Evolutionary conservation across 2,888 invertebrate genomes (phyloP).

Genomic region (Sinodicranocentrus sp.): DNA sequence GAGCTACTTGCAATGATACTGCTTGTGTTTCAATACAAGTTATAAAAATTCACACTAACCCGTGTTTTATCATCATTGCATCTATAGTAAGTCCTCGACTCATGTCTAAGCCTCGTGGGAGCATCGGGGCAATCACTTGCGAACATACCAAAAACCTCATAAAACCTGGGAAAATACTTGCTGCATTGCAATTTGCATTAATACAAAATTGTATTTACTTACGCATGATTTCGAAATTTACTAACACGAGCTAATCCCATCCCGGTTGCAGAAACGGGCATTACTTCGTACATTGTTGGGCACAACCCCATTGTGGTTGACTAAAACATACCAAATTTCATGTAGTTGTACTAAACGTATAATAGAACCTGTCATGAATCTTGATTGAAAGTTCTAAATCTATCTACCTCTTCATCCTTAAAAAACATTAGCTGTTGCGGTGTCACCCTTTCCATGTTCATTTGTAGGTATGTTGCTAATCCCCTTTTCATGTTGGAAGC

Average conservation of each 20-base stretch:
- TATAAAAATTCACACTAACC: too few relatives aligned
- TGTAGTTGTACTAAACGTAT: background rate
- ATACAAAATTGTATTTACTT: background rate
- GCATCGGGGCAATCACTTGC: constrained; percentile 73
- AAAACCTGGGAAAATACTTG: background rate
- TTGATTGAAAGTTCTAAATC: background rate
- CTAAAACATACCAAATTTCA: constrained; percentile 37
- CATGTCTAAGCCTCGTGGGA: constrained; percentile 68
- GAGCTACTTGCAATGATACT: background rate
- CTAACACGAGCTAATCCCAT: constrained; percentile 65
- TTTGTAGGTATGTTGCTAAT: constrained; percentile 73
- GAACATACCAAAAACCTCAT: background rate
- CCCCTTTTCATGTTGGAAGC: constrained; percentile 76
- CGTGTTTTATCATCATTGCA: constrained; percentile 71
- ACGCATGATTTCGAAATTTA: constrained; percentile 76
- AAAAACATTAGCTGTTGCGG: constrained; percentile 67
- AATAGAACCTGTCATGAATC: too few relatives aligned
- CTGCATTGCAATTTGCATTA: too few relatives aligned
- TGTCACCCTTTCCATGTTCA: constrained; percentile 68
- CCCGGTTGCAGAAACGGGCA: constrained; percentile 68
- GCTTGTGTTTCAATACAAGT: too few relatives aligned
- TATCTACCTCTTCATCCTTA: constrained; percentile 67
- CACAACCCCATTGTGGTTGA: constrained; percentile 75
- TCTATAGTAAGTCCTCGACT: constrained; percentile 67
- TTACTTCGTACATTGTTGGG: constrained; percentile 73